Evolutionary conservation across 2,113 vertebrate species (phyloP).

Genomic region (Climacteris rufus): DNA sequence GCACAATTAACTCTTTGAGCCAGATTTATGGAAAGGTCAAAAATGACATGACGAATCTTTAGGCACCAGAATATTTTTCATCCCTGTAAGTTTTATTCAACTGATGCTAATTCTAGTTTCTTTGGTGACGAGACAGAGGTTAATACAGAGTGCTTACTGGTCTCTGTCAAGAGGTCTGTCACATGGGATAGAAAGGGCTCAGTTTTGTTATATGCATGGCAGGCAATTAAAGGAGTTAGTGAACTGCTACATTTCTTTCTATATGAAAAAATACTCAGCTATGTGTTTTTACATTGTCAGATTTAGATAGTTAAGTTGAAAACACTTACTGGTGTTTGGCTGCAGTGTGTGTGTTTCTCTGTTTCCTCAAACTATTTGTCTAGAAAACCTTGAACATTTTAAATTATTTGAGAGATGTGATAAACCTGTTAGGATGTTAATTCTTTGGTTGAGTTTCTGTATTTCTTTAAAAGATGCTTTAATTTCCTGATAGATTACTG

Average conservation of each 20-base stretch:
- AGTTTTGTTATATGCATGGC: neutral
- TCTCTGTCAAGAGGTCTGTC: neutral
- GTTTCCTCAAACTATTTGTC: neutral
- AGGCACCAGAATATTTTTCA: neutral
- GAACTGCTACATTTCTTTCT: neutral
- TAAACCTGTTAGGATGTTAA: neutral
- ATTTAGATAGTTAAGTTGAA: neutral
- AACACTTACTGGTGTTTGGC: neutral
- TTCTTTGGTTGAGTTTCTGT: neutral
- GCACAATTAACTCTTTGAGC: conserved; percentile 50
- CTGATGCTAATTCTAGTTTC: neutral
- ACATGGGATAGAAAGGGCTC: neutral
- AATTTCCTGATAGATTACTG: neutral
- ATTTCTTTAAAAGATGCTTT: neutral
- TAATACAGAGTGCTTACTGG: neutral
- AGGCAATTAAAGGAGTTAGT: neutral
- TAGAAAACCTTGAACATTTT: neutral
- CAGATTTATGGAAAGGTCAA: neutral
- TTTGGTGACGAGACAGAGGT: neutral
- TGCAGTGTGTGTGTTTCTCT: neutral
- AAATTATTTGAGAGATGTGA: neutral
- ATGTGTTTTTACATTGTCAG: neutral
- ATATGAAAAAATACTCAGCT: neutral
- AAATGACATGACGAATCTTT: neutral
- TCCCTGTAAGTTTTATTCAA: neutral